Evolutionary conservation across 1,140 invertebrate species (phyloP), one percentile per base, ranked within the genome.

Genomic region (Polypedilum pembai): DNA sequence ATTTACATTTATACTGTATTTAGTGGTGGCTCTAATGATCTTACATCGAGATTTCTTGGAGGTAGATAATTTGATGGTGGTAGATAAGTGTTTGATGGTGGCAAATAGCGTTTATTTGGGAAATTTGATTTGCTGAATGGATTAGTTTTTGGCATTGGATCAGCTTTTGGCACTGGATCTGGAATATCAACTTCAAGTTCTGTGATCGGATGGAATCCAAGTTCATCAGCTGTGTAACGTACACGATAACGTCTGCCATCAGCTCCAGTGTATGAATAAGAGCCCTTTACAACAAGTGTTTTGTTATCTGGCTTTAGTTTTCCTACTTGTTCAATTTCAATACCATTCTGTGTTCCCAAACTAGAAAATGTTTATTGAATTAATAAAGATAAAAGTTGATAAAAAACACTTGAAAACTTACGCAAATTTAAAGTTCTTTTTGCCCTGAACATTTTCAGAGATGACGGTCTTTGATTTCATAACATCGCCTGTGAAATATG

Each of bases 211-310:
- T 82, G 81, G 21, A 82, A 82, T 12, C 81, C 81, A 56, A 82
- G 79, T 76, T 82, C 81, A 75, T 82, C 81, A 73, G 81, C 81
- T 8, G 81, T 82, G 56, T 82, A 82, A 0, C 81, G 79, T 18
- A 81, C 82, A 77, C 77, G 80, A 82, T 89, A 89, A 4, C 83
- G 84, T 76, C 85, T 87, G 76, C 88, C 88, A 78, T 89, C 87
- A 76, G 83, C 83, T 3, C 85, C 87, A 7, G 82, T 83, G 79
- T 86, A 89, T 1, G 87, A 87, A 79, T 86, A 89, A 75, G 85
- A 86, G 3, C 88, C 88, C 75, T 85, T 85, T 73, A 87, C 86
- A 73, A 87, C 85, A 74, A 82, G 82, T 15, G 81, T 82, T 21
- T 69, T 69, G 75, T 82, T 82, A 73, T 81, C 79, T 75, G 82